Conservation (phyloP, 1,140 invertebrate species). For the Coptotermes formosanus region DNA sequence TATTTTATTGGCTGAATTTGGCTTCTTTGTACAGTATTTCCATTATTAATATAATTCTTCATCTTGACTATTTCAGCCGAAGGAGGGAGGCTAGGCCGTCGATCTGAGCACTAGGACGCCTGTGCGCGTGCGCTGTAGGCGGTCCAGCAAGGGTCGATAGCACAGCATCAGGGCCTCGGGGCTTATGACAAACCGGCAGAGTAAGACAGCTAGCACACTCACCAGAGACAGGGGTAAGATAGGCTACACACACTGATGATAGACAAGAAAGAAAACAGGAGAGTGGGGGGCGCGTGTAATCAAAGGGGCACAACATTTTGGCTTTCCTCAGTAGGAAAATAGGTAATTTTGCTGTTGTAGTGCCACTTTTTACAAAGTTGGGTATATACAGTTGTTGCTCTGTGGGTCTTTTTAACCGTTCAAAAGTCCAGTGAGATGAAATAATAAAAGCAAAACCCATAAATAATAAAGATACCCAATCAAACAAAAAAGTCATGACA, state of each 20-base stretch:
- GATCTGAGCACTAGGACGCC: not conserved
- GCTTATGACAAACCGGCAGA: conserved; percentile 7
- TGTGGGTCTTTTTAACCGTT: too few species aligned
- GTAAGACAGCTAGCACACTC: not conserved
- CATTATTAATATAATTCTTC: not conserved
- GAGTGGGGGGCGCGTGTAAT: too few species aligned
- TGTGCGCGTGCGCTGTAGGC: not conserved
- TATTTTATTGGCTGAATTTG: not conserved
- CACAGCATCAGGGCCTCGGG: not conserved
- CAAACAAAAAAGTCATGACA: too few species aligned
- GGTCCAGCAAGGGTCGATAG: conserved; percentile 12
- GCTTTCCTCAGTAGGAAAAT: too few species aligned
- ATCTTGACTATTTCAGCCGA: not conserved
- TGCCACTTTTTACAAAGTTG: too few species aligned
- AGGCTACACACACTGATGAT: not conserved
- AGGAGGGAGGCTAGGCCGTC: not conserved
- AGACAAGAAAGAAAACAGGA: too few species aligned
- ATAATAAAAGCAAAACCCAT: too few species aligned
- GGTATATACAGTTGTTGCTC: too few species aligned
- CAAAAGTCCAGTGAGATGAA: too few species aligned
- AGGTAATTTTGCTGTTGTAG: too few species aligned
- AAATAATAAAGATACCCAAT: too few species aligned
- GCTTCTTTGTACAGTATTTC: not conserved
- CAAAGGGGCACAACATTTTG: too few species aligned
- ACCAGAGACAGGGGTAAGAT: not conserved